Conservation (phyloP, 2,113 vertebrate genomes). For the Nothobranchius kuhntae region DNA sequence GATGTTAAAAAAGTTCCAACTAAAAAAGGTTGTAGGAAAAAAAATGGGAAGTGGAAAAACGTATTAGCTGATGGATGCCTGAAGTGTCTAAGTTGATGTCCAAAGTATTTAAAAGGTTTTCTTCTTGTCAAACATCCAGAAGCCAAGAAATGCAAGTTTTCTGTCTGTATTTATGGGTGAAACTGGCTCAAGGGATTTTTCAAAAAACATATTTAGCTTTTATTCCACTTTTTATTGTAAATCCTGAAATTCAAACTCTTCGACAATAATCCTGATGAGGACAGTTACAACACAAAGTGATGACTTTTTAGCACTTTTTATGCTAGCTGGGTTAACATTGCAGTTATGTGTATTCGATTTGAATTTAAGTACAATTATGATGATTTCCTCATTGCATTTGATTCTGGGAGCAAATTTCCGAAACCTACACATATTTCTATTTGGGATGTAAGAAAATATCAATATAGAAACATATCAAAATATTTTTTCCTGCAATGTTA, state of each 20-base stretch:
- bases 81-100: background rate
- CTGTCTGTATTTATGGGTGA: background rate
- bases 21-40: background rate
- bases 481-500: too few relatives aligned
- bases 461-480: too few relatives aligned
- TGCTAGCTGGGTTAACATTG: background rate
- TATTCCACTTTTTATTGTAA: too few relatives aligned
- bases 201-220: too few relatives aligned
- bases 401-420: background rate
- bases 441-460: too few relatives aligned
- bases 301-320: background rate
- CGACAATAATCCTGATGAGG: too few relatives aligned
- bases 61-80: background rate
- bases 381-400: background rate
- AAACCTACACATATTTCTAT: background rate
- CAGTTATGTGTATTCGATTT: too few relatives aligned
- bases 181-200: too few relatives aligned
- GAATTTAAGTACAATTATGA: too few relatives aligned
- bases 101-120: background rate
- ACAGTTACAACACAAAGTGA: too few relatives aligned
- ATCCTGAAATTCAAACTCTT: too few relatives aligned
- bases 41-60: background rate
- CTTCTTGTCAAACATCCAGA: background rate
- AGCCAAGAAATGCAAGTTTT: background rate
- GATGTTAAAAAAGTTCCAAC: too few relatives aligned